phyloP scores from a whole-genome alignment of 2,888 invertebrate species.

The Parnassius mnemosyne region DNA sequence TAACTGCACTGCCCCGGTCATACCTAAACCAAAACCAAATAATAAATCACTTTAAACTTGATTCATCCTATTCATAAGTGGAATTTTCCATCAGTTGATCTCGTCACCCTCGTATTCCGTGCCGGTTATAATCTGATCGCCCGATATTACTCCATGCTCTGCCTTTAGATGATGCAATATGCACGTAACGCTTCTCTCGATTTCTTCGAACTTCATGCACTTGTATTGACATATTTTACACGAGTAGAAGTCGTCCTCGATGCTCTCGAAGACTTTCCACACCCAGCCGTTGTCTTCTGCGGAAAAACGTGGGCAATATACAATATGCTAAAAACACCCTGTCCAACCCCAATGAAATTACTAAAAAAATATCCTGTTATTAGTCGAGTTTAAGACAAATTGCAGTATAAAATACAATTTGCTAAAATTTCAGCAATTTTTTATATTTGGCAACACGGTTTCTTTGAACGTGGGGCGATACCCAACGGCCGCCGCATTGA shows the following conservation, averaged over 20 bases:
- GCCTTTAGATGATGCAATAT: slow-evolving; percentile 59
- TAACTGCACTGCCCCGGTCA: neutral
- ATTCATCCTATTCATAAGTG: neutral
- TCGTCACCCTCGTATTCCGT: slow-evolving; percentile 43
- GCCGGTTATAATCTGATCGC: slow-evolving; percentile 68
- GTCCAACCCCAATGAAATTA: too few species aligned
- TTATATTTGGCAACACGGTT: too few species aligned
- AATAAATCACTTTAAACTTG: neutral
- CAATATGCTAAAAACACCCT: too few species aligned
- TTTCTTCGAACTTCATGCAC: slow-evolving; percentile 46
- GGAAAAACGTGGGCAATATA: slow-evolving; percentile 28
- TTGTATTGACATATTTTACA: slow-evolving; percentile 71
- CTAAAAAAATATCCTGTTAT: too few species aligned
- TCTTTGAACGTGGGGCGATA: too few species aligned
- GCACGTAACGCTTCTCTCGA: slow-evolving; percentile 45
- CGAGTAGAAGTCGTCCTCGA: slow-evolving; percentile 51
- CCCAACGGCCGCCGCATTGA: too few species aligned
- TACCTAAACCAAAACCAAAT: neutral
- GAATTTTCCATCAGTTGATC: slow-evolving; percentile 10
- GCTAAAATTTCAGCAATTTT: too few species aligned
- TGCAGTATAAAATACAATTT: too few species aligned
- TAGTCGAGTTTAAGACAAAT: too few species aligned
- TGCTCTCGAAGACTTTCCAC: slow-evolving; percentile 67
- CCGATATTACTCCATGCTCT: slow-evolving; percentile 67
- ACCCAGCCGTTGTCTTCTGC: slow-evolving; percentile 62